These are phyloP conservation scores for Acleris laterana DNA, from an alignment of 2,888 invertebrate species.

Conservation along the genomic window DNA sequence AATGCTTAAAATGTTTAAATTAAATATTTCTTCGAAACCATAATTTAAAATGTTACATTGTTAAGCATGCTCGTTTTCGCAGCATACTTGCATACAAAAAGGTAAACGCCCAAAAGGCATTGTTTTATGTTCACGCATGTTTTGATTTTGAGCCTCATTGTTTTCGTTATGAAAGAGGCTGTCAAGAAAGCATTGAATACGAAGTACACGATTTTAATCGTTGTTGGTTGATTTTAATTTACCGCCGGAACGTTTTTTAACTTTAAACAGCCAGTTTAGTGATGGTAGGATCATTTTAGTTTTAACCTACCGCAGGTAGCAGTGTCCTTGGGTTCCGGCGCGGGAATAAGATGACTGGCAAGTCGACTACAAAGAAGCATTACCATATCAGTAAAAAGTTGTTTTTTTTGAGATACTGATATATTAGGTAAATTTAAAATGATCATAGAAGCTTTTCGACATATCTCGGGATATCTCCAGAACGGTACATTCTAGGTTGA, in stretches of 20 bases:
- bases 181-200: constrained; percentile 48
- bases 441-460: too few species aligned
- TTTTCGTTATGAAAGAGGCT: constrained; percentile 44
- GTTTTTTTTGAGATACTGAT: too few species aligned
- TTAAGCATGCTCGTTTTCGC: constrained; percentile 42
- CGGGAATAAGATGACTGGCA: too few species aligned
- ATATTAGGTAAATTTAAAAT: too few species aligned
- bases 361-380: too few species aligned
- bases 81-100: constrained; percentile 57
- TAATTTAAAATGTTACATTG: constrained; percentile 29
- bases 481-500: too few species aligned
- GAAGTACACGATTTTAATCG: constrained; percentile 43
- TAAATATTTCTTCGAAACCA: constrained; percentile 41
- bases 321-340: too few species aligned
- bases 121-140: constrained; percentile 50
- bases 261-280: background rate
- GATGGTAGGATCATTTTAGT: too few species aligned
- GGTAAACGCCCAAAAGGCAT: constrained; percentile 50
- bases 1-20: constrained; percentile 9
- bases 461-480: too few species aligned
- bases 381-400: too few species aligned
- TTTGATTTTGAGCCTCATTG: constrained; percentile 54
- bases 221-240: constrained; percentile 8
- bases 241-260: constrained; percentile 2
- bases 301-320: too few species aligned